Evolutionary conservation across 1,140 invertebrate species (phyloP), one percentile per base, ranked within the genome.

Genomic region (Kradibia gibbosae): DNA sequence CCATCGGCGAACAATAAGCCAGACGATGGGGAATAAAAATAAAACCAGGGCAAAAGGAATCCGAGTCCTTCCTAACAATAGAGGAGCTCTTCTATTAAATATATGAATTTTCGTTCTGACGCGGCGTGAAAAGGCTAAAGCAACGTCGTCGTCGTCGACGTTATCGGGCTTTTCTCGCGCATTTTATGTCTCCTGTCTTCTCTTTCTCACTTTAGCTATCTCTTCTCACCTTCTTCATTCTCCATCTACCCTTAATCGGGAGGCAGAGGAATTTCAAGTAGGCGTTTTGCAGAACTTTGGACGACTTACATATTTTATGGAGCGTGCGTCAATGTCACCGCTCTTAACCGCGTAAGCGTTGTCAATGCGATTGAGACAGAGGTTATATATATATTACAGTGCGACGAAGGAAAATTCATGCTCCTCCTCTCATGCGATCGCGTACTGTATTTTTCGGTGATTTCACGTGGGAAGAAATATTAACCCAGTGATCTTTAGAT

Each of bases 271-370:
- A 81, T 81, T 67, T 70, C 45, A 75, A 75, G 60, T 75, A 75
- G 79, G 60, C 72, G 72, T 74, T 81, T 75, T 81, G 60, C 72
- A 81, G 22, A 81, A 74, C 72, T 81, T 81, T 48, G 79, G n/a
- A 81, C 45, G 79, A 81, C 79, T 81, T 81, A 81, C 72, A 81
- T 74, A 81, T 81, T 81, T 81, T 81, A 81, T 81, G 60, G 34
- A 74, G 31, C 72, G 72, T 42, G 25, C 36, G 34, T 20, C 25
- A 20, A 28, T 28, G 22, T 39, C 53, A 7, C 7, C 34, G 45
- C 55, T 75, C 28, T 25, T 55, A 36, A 13, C 50, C 13, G 8
- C 17, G 3, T 55, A 15, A 0, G 25, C 0, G 22, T 67, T 3
- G 34, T n/a, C 34, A 7, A 13, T 15, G 28, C 0, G 57, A 42